Evolutionary conservation across 2,888 invertebrate species (phyloP).

Genomic region (Sepiola atlantica): DNA sequence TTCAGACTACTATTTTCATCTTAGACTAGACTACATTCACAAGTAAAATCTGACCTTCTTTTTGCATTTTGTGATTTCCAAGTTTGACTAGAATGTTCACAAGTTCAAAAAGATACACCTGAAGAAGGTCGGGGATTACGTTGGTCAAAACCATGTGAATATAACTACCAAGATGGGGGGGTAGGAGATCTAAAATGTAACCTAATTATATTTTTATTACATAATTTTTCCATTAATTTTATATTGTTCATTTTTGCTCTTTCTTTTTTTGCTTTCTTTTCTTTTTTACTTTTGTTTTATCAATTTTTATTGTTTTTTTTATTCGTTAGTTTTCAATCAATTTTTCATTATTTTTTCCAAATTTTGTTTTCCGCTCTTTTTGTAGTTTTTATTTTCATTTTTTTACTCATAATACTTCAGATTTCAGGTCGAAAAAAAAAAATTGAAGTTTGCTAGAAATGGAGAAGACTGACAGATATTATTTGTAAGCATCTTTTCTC

Average conservation of each 20-base stretch:
- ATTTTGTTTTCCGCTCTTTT: neutral
- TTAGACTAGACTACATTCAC: too few species aligned
- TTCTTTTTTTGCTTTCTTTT: neutral
- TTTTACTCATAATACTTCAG: conserved; percentile 41
- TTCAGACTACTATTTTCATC: too few species aligned
- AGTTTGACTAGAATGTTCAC: too few species aligned
- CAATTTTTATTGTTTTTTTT: neutral
- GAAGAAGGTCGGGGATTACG: too few species aligned
- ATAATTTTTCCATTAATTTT: neutral
- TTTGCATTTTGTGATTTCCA: too few species aligned
- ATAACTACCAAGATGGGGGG: too few species aligned
- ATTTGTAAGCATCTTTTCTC: conserved; percentile 46
- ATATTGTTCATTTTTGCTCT: neutral
- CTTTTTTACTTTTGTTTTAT: neutral
- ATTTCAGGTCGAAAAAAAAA: conserved; percentile 47
- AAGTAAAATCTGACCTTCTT: too few species aligned
- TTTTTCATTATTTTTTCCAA: neutral
- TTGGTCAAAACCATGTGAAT: too few species aligned
- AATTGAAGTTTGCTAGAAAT: conserved; percentile 44
- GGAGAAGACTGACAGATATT: conserved; percentile 42
- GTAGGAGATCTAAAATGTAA: too few species aligned
- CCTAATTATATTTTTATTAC: neutral
- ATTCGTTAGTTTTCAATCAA: neutral
- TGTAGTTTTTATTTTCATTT: conserved; percentile 33
- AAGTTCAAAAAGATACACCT: too few species aligned